These are phyloP conservation scores for Ichneumoninae sp. DNA, from an alignment of 2,888 invertebrate species.

Conservation along the genomic window DNA sequence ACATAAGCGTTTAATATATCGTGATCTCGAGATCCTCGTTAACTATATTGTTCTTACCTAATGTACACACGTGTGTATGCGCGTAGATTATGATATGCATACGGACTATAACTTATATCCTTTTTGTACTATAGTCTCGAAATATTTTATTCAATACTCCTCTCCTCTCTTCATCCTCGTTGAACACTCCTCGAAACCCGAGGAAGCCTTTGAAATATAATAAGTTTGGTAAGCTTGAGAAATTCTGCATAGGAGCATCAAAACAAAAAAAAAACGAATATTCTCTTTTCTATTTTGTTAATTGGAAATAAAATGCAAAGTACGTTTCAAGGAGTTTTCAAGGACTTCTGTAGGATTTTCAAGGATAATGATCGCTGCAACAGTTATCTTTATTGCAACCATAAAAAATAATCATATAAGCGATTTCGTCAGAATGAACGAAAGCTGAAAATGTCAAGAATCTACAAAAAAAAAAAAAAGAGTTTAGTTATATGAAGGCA, in stretches of 20 bases:
- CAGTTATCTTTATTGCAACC: too few species aligned
- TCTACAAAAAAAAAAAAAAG: too few species aligned
- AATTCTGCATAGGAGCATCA: background rate
- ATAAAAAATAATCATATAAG: too few species aligned
- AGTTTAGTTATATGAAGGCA: too few species aligned
- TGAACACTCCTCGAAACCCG: background rate
- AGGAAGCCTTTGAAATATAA: background rate
- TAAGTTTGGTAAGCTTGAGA: background rate
- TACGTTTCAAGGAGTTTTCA: background rate
- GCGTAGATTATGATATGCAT: constrained; percentile 30
- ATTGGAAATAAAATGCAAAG: background rate
- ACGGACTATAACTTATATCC: constrained; percentile 35
- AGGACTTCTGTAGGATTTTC: too few species aligned
- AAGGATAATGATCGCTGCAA: too few species aligned
- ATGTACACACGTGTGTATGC: constrained; percentile 14
- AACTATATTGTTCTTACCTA: constrained; percentile 42
- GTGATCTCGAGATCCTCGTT: constrained; percentile 19
- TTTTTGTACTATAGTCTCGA: constrained; percentile 46
- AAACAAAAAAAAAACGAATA: background rate
- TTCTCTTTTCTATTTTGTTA: background rate
- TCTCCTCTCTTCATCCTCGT: background rate
- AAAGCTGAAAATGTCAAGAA: too few species aligned
- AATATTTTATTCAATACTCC: background rate
- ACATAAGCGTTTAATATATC: constrained; percentile 20
- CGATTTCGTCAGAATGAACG: too few species aligned